Evolutionary conservation across 2,113 vertebrate genomes (phyloP).

Genomic region (Garra rufa): DNA sequence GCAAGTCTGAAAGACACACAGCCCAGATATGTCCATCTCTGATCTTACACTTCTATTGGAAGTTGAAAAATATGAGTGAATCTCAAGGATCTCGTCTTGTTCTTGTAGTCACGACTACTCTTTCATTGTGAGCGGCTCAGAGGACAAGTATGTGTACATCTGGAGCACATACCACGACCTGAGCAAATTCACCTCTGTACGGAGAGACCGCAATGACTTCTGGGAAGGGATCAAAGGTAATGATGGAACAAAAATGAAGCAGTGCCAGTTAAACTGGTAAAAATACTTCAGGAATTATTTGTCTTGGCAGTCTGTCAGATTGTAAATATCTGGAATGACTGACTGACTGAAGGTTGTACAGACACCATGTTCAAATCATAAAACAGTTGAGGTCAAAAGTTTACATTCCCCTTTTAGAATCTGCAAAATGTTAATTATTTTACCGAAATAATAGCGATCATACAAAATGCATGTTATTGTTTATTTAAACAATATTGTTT

Average conservation of each 20-base stretch:
- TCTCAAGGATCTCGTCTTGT: neutral
- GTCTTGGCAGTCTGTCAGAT: neutral
- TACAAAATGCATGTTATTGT: too few relatives aligned
- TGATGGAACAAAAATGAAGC: neutral
- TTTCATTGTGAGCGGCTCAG: conserved; percentile 96
- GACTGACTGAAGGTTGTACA: neutral
- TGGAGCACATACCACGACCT: conserved; percentile 99
- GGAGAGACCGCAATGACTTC: conserved; percentile 98
- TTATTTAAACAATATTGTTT: too few relatives aligned
- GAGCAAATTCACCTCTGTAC: conserved; percentile 97
- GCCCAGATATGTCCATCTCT: neutral
- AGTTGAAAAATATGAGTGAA: neutral
- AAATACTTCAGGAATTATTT: neutral
- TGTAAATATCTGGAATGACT: neutral
- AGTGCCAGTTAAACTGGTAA: neutral
- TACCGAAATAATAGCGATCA: too few relatives aligned
- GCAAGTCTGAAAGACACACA: neutral
- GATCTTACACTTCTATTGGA: neutral
- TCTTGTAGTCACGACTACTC: conserved; percentile 91
- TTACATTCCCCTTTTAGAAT: too few relatives aligned
- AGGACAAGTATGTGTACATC: conserved; percentile 97
- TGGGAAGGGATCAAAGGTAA: conserved; percentile 99
- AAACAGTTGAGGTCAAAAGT: too few relatives aligned
- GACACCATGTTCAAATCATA: neutral
- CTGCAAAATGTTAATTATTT: too few relatives aligned